Percentiles rank a stretch among this genome's conserved stretches.
These are phyloP conservation scores for Halichoeres trimaculatus DNA, from an alignment of 2,113 vertebrate species.

Conservation along the genomic window DNA sequence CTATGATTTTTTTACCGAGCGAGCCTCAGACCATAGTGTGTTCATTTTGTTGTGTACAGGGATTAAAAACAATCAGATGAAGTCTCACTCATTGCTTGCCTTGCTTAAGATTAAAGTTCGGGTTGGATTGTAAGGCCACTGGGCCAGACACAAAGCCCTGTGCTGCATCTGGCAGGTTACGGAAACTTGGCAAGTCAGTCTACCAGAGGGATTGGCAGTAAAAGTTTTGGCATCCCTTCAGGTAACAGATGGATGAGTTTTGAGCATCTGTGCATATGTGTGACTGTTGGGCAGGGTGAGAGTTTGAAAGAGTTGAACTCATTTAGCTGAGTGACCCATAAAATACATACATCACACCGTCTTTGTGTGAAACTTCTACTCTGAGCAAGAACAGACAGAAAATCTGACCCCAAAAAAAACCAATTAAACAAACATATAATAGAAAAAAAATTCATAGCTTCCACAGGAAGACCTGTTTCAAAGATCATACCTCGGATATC, in stretches of 20 bases:
- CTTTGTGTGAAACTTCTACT: not conserved
- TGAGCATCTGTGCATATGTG: constrained; percentile 43
- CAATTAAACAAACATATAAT: no score
- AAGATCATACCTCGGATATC: no score
- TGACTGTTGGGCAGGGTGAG: not conserved
- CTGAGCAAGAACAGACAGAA: not conserved
- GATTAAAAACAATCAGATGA: not conserved
- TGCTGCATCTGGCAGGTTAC: constrained; percentile 27
- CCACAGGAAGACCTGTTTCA: no score
- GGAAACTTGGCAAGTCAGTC: constrained; percentile 14
- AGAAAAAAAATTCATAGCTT: no score
- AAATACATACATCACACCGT: constrained; percentile 13
- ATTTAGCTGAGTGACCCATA: not conserved
- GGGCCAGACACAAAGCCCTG: constrained; percentile 8
- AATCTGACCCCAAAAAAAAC: not conserved
- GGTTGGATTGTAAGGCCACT: constrained; percentile 7
- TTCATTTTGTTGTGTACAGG: not conserved
- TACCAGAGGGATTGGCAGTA: constrained; percentile 14
- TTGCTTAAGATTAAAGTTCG: not conserved
- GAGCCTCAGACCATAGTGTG: not conserved
- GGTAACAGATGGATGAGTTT: constrained; percentile 65
- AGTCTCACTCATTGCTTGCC: not conserved
- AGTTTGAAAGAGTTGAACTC: not conserved
- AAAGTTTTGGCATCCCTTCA: constrained; percentile 49
- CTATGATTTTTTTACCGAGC: not conserved